These are phyloP conservation scores for Procambarus virginalis DNA, from an alignment of 1,140 invertebrate species.

Conservation along the genomic window DNA sequence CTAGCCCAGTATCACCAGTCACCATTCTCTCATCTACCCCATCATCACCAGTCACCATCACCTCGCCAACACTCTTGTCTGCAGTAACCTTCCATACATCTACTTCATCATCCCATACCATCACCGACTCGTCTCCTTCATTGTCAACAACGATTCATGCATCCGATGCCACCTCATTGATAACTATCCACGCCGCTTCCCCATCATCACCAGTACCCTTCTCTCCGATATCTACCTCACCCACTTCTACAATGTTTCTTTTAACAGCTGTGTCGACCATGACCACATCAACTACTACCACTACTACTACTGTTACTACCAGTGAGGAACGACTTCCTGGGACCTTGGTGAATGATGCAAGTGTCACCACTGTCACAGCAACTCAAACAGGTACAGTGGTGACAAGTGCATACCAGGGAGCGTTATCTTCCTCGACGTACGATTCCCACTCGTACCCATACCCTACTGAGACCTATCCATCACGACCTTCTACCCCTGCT, in stretches of 20 bases:
- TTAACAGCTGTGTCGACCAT: background rate
- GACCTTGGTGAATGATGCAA: constrained; percentile 21
- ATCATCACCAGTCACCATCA: constrained; percentile 8
- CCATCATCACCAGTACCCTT: constrained; percentile 1
- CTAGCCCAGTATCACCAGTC: constrained; percentile 30
- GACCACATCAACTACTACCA: constrained; percentile 31
- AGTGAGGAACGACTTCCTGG: constrained; percentile 7
- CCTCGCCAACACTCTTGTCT: background rate
- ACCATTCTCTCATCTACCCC: constrained; percentile 21
- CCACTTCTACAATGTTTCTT: constrained; percentile 6
- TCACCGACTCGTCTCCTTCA: constrained; percentile 37
- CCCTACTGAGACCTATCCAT: constrained; percentile 46
- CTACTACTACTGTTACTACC: constrained; percentile 14
- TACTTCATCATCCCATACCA: constrained; percentile 24
- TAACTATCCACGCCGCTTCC: background rate
- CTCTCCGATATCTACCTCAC: background rate
- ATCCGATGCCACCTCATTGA: background rate
- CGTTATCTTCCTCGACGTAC: constrained; percentile 62
- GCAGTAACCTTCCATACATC: constrained; percentile 11
- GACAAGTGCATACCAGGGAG: constrained; percentile 65
- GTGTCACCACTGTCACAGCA: constrained; percentile 60
- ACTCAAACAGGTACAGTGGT: constrained; percentile 62
- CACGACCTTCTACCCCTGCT: constrained; percentile 27
- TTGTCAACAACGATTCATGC: constrained; percentile 30
- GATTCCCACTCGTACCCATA: constrained; percentile 60